Percentiles rank a stretch among this genome's conserved stretches.
phyloP scores from a whole-genome alignment of 2,113 vertebrate species.

The Tragelaphus buxtoni region DNA sequence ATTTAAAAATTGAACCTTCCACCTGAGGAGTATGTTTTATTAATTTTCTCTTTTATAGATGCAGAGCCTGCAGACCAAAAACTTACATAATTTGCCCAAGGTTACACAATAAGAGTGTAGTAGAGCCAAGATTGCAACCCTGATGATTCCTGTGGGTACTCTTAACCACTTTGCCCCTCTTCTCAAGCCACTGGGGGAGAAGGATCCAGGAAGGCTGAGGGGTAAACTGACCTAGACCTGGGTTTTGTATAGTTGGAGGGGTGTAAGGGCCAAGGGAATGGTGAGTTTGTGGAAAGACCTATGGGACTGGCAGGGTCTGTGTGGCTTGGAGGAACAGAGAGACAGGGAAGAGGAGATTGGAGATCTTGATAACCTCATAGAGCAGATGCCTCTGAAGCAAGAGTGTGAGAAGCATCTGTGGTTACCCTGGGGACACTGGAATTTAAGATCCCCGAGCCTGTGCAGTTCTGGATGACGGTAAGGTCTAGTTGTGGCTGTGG shows the following conservation, averaged over 20 bases:
- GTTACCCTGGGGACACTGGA: neutral
- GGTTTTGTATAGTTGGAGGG: neutral
- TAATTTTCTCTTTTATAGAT: constrained; percentile 20
- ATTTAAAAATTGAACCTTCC: constrained; percentile 22
- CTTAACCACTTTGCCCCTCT: neutral
- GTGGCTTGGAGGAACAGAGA: neutral
- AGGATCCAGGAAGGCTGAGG: neutral
- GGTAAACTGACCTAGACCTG: neutral
- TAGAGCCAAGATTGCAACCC: neutral
- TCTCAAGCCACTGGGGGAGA: neutral
- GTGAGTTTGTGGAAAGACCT: neutral
- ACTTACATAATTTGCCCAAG: neutral
- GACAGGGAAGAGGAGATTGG: neutral
- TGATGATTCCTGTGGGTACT: neutral
- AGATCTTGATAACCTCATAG: neutral
- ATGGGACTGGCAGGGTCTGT: neutral
- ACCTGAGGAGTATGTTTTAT: neutral
- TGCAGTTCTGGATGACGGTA: neutral
- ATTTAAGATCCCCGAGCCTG: neutral
- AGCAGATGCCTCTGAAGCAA: neutral
- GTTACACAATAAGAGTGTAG: neutral
- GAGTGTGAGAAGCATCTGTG: neutral
- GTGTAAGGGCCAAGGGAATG: neutral
- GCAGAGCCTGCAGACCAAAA: neutral
- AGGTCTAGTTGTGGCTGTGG: neutral